These are phyloP conservation scores for Bambusicola thoracicus DNA, from an alignment of 2,113 vertebrate genomes.

Conservation along the genomic window DNA sequence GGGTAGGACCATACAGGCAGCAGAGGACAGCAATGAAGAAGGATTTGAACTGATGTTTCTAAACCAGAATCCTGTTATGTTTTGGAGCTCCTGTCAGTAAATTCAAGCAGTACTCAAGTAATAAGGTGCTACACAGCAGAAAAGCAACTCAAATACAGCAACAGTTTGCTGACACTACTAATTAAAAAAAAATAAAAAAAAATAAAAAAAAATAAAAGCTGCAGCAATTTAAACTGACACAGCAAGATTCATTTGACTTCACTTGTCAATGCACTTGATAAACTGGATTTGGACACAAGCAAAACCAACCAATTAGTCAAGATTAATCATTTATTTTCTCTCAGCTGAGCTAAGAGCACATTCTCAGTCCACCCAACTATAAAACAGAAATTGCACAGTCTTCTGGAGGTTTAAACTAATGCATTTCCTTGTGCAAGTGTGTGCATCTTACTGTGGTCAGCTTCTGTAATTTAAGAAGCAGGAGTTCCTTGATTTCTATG, in stretches of 20 bases:
- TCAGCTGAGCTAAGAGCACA: background rate
- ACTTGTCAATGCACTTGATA: background rate
- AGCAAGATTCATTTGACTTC: background rate
- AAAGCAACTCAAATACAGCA: background rate
- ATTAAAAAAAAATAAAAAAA: background rate
- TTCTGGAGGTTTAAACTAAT: background rate
- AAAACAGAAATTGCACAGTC: background rate
- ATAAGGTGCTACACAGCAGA: background rate
- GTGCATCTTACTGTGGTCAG: too few relatives aligned
- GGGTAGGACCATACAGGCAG: background rate
- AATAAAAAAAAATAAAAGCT: background rate
- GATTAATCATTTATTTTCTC: background rate
- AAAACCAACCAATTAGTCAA: background rate
- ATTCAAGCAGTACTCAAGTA: background rate
- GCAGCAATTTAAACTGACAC: background rate
- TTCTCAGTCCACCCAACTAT: background rate
- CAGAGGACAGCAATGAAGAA: background rate
- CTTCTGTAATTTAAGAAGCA: background rate
- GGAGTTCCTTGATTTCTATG: background rate
- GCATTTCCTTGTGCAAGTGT: background rate
- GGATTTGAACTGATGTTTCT: background rate
- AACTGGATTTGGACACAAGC: background rate
- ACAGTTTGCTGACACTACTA: background rate
- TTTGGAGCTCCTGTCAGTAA: background rate
- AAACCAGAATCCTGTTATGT: background rate